Evolutionary conservation across 2,797 vertebrate genomes (phyloP), one percentile per base, ranked within the genome.

Genomic region (Rhinoraja longicauda): DNA sequence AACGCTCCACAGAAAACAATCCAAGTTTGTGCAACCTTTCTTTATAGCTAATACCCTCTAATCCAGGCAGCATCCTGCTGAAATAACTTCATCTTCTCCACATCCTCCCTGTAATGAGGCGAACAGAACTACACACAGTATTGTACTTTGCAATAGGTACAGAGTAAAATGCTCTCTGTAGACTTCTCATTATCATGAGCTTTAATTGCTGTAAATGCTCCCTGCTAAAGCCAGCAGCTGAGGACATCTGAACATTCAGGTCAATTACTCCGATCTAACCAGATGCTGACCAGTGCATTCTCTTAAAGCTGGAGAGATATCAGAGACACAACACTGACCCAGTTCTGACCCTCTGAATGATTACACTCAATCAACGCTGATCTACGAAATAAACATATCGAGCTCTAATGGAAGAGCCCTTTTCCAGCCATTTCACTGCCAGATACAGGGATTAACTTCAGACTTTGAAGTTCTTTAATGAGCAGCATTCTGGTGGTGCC

Each of bases 381-480:
- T 57, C 39, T n/a, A 92, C n/a, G 39, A n/a, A 73, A 75, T 75
- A 91, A 53, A 39, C 36, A 29, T 39, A 91, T 67, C 62, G 64
- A 24, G 84, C 67, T 32, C 19, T 67, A 67, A 36, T 75, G 36
- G 12, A 75, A 45, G 6, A 53, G 70, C 36, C 39, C 26, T 53
- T 72, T 24, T 70, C 92, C 70, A 75, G 26, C 70, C 36, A 73
- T 39, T 45, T 21, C 36, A 73, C 24, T 45, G 73, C 70, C 39
- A 92, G 39, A 75, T 57, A 53, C 24, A 17, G 36, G 32, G 70
- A 75, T 75, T 92, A 92, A 92, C 39, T 70, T 75, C 70, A 53
- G 75, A 17, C 90, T 92, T 92, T 92, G 90, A 92, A 92, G 90
- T n/a, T 53, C 70, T 75, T 39, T 29, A 92, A 32, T 17, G 64